phyloP scores from a whole-genome alignment of 2,888 invertebrate genomes.

The Coelinius sp. region DNA sequence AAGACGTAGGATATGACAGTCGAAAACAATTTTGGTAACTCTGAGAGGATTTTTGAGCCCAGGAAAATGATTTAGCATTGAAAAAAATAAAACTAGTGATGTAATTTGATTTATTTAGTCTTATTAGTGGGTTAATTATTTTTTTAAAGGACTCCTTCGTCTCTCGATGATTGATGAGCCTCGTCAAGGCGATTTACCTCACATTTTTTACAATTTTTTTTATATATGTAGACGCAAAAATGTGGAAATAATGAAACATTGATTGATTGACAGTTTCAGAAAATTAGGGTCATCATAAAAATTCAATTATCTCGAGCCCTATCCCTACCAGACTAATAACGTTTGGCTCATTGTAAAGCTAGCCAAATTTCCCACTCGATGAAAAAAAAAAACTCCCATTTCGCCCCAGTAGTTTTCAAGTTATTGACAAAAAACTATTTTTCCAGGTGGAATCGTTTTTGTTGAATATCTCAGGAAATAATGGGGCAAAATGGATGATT shows the following conservation, averaged over 20 bases:
- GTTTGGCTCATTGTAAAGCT: background rate
- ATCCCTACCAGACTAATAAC: background rate
- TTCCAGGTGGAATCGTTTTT: background rate
- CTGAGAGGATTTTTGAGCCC: background rate
- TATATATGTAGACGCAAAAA: too few species aligned
- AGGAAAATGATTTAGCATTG: background rate
- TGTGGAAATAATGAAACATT: background rate
- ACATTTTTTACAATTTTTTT: too few species aligned
- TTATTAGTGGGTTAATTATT: constrained; percentile 15
- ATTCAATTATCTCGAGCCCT: background rate
- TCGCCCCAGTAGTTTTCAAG: too few species aligned
- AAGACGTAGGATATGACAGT: constrained; percentile 24
- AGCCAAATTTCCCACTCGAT: too few species aligned
- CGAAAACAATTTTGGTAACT: background rate
- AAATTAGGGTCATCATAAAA: background rate
- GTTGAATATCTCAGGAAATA: too few species aligned
- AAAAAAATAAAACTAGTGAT: background rate
- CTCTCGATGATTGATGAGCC: constrained; percentile 7
- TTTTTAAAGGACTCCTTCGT: background rate
- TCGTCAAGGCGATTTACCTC: too few species aligned
- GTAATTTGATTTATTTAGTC: background rate
- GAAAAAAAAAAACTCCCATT: background rate
- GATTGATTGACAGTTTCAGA: background rate
- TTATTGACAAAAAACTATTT: background rate
- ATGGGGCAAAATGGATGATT: background rate